phyloP scores from a whole-genome alignment of 2,888 invertebrate species.

The Mycalesis mineus region DNA sequence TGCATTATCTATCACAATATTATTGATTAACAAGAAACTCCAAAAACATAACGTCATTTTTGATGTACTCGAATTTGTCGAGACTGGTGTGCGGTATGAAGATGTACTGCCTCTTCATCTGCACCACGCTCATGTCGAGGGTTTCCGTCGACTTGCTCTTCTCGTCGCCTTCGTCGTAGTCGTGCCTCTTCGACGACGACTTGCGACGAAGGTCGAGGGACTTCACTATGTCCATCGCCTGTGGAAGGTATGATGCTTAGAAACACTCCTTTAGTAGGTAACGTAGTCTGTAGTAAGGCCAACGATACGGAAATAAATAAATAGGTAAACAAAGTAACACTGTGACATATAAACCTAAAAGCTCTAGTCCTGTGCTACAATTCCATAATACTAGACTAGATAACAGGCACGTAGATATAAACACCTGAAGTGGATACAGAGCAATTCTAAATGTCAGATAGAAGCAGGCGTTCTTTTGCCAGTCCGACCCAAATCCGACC shows the following conservation, averaged over 20 bases:
- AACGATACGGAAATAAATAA: no score
- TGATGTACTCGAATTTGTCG: conserved; percentile 78
- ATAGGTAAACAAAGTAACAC: no score
- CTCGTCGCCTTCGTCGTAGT: conserved; percentile 55
- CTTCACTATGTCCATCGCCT: conserved; percentile 82
- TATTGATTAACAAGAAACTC: conserved; percentile 73
- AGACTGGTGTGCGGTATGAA: conserved; percentile 82
- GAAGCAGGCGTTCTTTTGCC: no score
- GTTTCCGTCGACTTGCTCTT: conserved; percentile 49
- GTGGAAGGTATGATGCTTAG: conserved; percentile 28
- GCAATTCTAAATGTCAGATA: no score
- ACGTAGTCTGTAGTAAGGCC: no score
- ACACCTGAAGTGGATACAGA: no score
- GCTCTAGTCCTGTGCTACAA: no score
- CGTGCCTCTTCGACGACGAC: conserved; percentile 60
- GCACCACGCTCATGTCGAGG: conserved; percentile 54
- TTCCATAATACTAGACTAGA: no score
- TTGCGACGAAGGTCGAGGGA: conserved; percentile 72
- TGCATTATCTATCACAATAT: conserved; percentile 25
- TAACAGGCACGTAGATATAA: no score
- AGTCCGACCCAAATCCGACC: no score
- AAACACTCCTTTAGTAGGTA: no score
- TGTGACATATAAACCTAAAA: no score
- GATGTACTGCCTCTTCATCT: conserved; percentile 76
- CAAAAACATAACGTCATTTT: conserved; percentile 79